Percentiles rank a stretch among this genome's conserved stretches.
Conservation (phyloP, 2,888 invertebrate genomes). For the Spodoptera littoralis region DNA sequence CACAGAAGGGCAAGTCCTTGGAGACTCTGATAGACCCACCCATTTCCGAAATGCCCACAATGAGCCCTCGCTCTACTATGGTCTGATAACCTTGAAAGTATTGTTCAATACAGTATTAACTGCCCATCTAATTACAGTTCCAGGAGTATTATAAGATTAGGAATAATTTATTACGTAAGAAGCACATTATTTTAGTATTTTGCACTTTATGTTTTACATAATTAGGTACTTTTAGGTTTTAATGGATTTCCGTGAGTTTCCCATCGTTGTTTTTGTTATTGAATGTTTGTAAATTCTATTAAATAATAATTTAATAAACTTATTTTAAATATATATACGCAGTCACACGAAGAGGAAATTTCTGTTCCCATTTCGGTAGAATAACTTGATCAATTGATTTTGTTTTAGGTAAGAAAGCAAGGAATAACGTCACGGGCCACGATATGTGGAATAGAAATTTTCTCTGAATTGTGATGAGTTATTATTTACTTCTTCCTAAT, state of each 20-base stretch:
- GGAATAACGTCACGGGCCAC: conserved; percentile 69
- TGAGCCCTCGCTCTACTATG: conserved; percentile 85
- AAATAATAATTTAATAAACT: conserved; percentile 54
- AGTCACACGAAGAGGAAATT: conserved; percentile 86
- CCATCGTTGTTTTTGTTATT: conserved; percentile 69
- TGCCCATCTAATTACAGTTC: conserved; percentile 69
- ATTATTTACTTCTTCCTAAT: conserved; percentile 66
- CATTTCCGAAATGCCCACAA: conserved; percentile 73
- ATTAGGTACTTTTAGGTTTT: conserved; percentile 41
- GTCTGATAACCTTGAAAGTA: conserved; percentile 66
- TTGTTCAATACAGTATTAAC: conserved; percentile 52
- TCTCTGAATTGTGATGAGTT: conserved; percentile 83
- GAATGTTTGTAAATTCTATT: conserved; percentile 66
- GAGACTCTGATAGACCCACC: conserved; percentile 85
- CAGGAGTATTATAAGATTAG: conserved; percentile 47
- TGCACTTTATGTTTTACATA: conserved; percentile 54
- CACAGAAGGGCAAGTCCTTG: conserved; percentile 80
- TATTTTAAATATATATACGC: conserved; percentile 50
- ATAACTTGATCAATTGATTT: conserved; percentile 68
- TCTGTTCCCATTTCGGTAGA: conserved; percentile 85
- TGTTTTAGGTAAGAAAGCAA: conserved; percentile 81
- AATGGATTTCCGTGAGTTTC: conserved; percentile 67
- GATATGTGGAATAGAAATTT: conserved; percentile 87
- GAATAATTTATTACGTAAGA: conserved; percentile 39
- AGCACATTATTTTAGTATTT: conserved; percentile 60